Evolutionary conservation across 2,113 vertebrate genomes (phyloP).

Genomic region (Dinomys branickii): DNA sequence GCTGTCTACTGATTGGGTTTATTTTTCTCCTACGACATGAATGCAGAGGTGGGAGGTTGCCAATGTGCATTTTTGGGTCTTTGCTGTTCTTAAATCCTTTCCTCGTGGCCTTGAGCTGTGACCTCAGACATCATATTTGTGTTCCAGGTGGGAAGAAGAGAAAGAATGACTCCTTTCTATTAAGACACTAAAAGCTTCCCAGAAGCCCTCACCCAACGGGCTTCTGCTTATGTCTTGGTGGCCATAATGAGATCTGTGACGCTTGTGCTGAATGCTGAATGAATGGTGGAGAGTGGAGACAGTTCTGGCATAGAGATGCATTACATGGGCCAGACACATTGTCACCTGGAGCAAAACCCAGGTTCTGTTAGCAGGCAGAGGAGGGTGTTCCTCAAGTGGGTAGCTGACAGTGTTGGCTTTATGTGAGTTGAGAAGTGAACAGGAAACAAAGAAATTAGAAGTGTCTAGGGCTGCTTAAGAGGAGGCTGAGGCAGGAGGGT

Average conservation of each 20-base stretch:
- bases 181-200: not conserved
- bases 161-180: not conserved
- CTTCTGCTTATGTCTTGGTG: not conserved
- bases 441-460: not conserved
- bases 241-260: not conserved
- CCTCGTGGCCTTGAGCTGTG: not conserved
- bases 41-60: not conserved
- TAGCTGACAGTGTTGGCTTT: not conserved
- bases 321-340: not conserved
- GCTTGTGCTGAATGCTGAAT: too few species aligned
- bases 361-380: not conserved
- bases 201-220: not conserved
- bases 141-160: not conserved
- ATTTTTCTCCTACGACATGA: not conserved
- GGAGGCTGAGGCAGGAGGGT: not conserved
- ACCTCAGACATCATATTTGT: not conserved
- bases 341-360: not conserved
- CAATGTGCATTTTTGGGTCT: not conserved
- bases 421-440: not conserved
- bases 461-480: not conserved
- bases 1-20: not conserved
- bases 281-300: too few species aligned
- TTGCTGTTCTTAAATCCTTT: not conserved
- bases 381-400: not conserved
- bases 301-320: not conserved